Evolutionary conservation across 30 jellyfish, hydroid and myxozoan genomes (phyloP).

Genomic region (Turritopsis rubra): DNA sequence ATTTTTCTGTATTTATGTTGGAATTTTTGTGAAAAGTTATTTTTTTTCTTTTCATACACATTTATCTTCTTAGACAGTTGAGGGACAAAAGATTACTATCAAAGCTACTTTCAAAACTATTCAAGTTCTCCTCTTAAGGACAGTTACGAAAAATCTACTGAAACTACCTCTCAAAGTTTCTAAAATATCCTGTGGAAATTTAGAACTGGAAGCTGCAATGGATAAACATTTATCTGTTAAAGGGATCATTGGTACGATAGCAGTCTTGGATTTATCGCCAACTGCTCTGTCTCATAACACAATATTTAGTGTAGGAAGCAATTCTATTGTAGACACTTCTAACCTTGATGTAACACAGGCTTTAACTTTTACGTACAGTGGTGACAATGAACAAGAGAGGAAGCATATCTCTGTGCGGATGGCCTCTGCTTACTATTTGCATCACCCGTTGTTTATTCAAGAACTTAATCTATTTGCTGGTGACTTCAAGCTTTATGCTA

Average conservation of each 20-base stretch:
- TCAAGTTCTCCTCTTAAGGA: conserved; percentile 19
- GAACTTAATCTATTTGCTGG: conserved; percentile 85
- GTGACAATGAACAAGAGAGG: neutral
- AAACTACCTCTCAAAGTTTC: conserved; percentile 77
- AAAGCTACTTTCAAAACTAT: conserved; percentile 12
- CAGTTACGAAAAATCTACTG: conserved; percentile 1
- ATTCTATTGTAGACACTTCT: conserved; percentile 27
- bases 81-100: neutral
- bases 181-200: conserved; percentile 55
- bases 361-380: conserved; percentile 35
- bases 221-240: conserved; percentile 35
- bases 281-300: conserved; percentile 46
- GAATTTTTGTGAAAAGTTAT: neutral
- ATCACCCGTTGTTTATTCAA: conserved; percentile 53
- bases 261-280: conserved; percentile 62
- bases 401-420: conserved; percentile 43
- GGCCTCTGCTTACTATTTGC: conserved; percentile 89
- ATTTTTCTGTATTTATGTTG: too few species aligned
- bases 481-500: conserved; percentile 81
- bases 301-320: conserved; percentile 22
- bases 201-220: conserved; percentile 59
- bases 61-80: neutral
- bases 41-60: neutral
- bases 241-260: conserved; percentile 75
- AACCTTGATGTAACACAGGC: conserved; percentile 37